Base-by-base conservation (phyloP, 2,797 vertebrate species). In the Epinephelus malabaricus region DNA sequence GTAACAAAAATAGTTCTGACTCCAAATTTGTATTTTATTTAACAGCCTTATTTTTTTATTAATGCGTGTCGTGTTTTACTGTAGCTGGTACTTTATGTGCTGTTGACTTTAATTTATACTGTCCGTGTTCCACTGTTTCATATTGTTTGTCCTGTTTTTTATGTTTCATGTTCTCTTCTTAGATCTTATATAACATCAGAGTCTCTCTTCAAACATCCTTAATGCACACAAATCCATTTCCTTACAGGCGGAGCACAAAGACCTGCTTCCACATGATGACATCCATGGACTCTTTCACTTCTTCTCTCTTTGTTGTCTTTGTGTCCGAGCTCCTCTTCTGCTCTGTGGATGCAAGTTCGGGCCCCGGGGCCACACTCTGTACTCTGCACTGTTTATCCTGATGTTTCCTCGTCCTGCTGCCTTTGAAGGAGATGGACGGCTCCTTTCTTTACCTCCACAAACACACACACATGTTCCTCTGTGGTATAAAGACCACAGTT, bases 321-420 rank as follows among this genome's bases (percentile, higher is more conserved):
- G 79, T 90, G 78, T 70, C 58, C 9, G 47, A 70, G 68, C 54
- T 15, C 54, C 65, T 76, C 45, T 56, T 3, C 55, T 17, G 12
- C 49, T 77, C n/a, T 61, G 56, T 54, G 80, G 54, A 60, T 11
- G 64, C n/a, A 49, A 63, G 75, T 17, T 63, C 40, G 45, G 65
- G 77, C 81, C 88, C 83, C 45, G 66, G 75, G 88, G 84, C 79
- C 76, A 19, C 78, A 81, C 83, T 84, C 75, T 79, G 86, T 63
- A 18, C 73, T 77, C 64, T 30, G 34, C 40, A 12, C 40, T n/a
- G 43, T 13, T 46, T 9, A 19, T 78, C 61, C 38, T 13, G 76
- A 67, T 77, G 72, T 46, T 64, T 71, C 62, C 64, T 59, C 61
- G 14, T 69, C 68, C 66, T 40, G 67, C 69, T 23, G 79, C 38